Conservation (phyloP, 2,113 vertebrate genomes). For the Nannobrachium achirus region DNA sequence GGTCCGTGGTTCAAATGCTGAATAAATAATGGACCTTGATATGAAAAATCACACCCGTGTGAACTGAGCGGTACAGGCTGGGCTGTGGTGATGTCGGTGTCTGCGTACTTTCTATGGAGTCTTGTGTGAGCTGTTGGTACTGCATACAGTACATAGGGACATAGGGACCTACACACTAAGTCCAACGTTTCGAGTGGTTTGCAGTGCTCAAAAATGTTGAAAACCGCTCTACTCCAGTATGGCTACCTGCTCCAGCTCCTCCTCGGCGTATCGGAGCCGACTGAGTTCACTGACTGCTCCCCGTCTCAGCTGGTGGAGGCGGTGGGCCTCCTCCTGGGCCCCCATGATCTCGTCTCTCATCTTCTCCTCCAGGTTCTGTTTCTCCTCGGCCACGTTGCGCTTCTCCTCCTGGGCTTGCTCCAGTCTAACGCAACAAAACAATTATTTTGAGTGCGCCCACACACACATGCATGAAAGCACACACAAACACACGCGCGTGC, state of each 20-base stretch:
- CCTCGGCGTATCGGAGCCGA: conserved; percentile 93
- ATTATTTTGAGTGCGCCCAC: not conserved
- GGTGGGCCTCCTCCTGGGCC: conserved; percentile 93
- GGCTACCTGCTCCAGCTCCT: conserved; percentile 92
- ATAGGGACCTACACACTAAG: too few species aligned
- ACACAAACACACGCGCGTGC: not conserved
- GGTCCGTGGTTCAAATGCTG: too few species aligned
- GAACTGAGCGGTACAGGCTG: too few species aligned
- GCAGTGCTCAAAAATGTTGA: too few species aligned
- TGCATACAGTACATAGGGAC: too few species aligned
- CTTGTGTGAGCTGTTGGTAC: too few species aligned
- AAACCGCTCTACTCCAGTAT: too few species aligned
- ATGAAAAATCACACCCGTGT: too few species aligned
- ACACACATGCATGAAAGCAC: not conserved
- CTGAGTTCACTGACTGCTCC: conserved; percentile 93
- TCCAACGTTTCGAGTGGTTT: too few species aligned
- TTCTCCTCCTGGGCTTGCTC: conserved; percentile 96
- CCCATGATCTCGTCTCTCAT: conserved; percentile 96
- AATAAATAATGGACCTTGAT: too few species aligned
- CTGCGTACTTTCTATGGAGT: too few species aligned
- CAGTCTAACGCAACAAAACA: conserved; percentile 76
- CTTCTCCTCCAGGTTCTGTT: conserved; percentile 94
- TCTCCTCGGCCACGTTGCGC: conserved; percentile 93
- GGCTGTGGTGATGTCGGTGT: too few species aligned
- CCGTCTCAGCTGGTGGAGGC: conserved; percentile 86